Conservation (phyloP, 2,797 vertebrate species). For the Cuculus canorus region DNA sequence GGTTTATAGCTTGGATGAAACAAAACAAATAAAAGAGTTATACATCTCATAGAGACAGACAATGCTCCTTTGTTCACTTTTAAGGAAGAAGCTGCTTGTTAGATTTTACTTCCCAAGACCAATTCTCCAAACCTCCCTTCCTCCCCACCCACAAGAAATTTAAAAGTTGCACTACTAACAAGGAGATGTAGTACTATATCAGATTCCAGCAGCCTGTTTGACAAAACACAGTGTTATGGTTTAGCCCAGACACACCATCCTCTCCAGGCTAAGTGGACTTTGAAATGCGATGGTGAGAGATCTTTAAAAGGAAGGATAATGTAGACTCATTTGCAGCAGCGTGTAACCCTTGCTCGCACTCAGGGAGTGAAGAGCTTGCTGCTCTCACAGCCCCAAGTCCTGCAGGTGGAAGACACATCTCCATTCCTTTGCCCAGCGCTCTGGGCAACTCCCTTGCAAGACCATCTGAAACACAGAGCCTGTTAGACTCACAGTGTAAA, state of each 20-base stretch:
- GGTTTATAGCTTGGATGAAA: slow-evolving; percentile 88
- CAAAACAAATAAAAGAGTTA: neutral
- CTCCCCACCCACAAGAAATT: neutral
- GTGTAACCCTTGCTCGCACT: neutral
- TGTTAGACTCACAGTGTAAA: neutral
- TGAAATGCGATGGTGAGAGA: neutral
- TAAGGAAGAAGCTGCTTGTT: neutral
- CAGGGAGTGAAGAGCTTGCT: neutral
- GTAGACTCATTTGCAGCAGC: neutral
- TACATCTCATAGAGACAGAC: neutral
- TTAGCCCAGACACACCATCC: neutral
- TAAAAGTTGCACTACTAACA: neutral
- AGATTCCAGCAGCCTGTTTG: neutral
- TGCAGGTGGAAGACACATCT: neutral
- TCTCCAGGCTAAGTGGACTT: neutral
- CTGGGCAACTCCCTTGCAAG: neutral
- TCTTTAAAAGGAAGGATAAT: neutral
- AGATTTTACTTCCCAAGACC: neutral
- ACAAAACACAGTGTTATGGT: neutral
- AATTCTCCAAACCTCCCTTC: neutral
- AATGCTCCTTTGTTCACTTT: neutral
- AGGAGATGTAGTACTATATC: neutral
- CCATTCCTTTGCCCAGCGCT: neutral
- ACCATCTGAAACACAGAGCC: neutral
- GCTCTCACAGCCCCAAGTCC: neutral